Evolutionary conservation across 2,888 invertebrate genomes (phyloP).

Genomic region (Onchidella celtica): DNA sequence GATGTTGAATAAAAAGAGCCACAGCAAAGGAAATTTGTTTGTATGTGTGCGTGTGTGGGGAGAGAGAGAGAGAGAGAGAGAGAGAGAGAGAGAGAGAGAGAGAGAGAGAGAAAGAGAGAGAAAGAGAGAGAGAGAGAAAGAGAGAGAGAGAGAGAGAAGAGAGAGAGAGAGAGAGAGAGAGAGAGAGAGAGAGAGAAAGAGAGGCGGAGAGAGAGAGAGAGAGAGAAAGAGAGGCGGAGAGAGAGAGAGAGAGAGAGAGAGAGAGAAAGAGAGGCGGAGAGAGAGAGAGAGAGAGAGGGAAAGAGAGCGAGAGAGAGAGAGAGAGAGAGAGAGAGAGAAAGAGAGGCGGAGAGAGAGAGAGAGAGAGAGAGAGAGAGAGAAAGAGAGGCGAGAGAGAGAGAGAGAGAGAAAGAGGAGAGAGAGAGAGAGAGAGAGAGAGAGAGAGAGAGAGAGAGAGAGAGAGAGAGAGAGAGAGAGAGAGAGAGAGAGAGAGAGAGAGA

Average conservation of each 20-base stretch:
- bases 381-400: too few species aligned
- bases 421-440: slow-evolving; percentile 13
- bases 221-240: neutral
- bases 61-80: neutral
- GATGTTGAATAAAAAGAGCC: too few species aligned
- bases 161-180: neutral
- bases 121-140: neutral
- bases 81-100: slow-evolving; percentile 12
- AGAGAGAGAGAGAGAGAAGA: neutral
- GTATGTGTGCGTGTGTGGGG: too few species aligned
- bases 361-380: slow-evolving; percentile 38
- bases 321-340: slow-evolving; percentile 39
- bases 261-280: neutral
- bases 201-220: too few species aligned
- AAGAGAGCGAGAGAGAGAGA: too few species aligned
- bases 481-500: slow-evolving; percentile 32
- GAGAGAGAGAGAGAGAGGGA: slow-evolving; percentile 26
- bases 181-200: neutral
- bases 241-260: slow-evolving; percentile 24
- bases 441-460: slow-evolving; percentile 15
- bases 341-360: slow-evolving; percentile 34
- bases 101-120: neutral
- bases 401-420: neutral
- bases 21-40: too few species aligned
- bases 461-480: slow-evolving; percentile 45